Conservation (phyloP, 1,140 invertebrate species). For the Metaphire vulgaris region DNA sequence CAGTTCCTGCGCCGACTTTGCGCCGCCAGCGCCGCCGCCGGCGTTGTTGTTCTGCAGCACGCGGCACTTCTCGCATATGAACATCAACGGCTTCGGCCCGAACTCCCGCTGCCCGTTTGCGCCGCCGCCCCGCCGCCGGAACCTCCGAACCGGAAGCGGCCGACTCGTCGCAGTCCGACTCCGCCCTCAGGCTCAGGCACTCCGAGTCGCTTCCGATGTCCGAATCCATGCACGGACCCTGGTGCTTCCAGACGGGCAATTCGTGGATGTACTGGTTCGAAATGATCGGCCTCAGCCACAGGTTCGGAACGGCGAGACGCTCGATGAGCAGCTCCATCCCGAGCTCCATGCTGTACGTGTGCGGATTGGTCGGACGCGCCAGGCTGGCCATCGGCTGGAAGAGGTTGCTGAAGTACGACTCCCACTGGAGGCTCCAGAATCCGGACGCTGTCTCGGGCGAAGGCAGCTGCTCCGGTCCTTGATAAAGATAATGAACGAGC, state of each 20-base stretch:
- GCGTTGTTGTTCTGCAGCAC: slow-evolving; percentile 1
- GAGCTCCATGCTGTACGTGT: slow-evolving; percentile 43
- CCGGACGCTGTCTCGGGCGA: not conserved
- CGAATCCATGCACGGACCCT: slow-evolving; percentile 35
- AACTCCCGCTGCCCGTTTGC: slow-evolving; percentile 4
- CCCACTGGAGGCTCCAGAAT: slow-evolving; percentile 38
- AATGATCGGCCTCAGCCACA: slow-evolving; percentile 54
- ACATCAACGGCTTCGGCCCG: slow-evolving; percentile 21
- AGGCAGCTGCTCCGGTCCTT: not conserved
- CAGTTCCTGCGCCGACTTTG: slow-evolving; percentile 14
- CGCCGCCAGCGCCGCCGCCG: not conserved
- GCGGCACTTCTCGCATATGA: slow-evolving; percentile 31
- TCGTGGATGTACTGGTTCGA: slow-evolving; percentile 55
- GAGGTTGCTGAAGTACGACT: slow-evolving; percentile 41
- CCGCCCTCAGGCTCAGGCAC: slow-evolving; percentile 20
- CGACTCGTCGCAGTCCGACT: slow-evolving; percentile 30
- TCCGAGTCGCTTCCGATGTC: slow-evolving; percentile 34
- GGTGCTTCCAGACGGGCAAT: slow-evolving; percentile 55
- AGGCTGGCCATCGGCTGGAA: slow-evolving; percentile 44
- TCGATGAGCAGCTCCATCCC: slow-evolving; percentile 52
- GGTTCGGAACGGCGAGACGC: slow-evolving; percentile 52
- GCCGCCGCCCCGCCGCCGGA: slow-evolving; percentile 23
- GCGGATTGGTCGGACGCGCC: slow-evolving; percentile 33
- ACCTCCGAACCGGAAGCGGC: slow-evolving; percentile 31
- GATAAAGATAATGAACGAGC: not conserved